A percentile compares a stretch with the other conserved stretches of the same genome.
These are phyloP conservation scores for Drosophila rufa DNA, from an alignment of 1,140 invertebrate genomes.

Conservation along the genomic window DNA sequence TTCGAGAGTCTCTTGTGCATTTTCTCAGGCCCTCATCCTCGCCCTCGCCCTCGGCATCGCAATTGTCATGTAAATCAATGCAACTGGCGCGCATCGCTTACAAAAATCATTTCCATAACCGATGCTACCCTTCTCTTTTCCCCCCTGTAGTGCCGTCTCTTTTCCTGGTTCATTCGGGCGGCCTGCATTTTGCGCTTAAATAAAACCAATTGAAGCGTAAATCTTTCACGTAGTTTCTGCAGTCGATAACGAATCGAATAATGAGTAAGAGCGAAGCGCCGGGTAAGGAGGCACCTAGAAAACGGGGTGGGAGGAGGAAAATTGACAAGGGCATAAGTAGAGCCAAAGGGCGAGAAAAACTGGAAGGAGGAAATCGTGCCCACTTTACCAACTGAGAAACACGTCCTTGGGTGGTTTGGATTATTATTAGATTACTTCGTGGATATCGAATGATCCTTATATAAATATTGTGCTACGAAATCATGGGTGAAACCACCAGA, in stretches of 20 bases:
- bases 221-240: conserved; percentile 67
- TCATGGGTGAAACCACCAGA: neutral
- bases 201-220: conserved; percentile 80
- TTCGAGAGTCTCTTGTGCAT: conserved; percentile 36
- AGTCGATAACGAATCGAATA: conserved; percentile 67
- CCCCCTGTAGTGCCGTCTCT: neutral
- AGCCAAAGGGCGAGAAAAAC: conserved; percentile 25
- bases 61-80: conserved; percentile 81
- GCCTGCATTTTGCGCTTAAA: conserved; percentile 76
- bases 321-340: conserved; percentile 23
- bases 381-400: conserved; percentile 1
- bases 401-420: conserved; percentile 4
- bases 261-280: conserved; percentile 40
- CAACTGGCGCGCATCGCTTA: conserved; percentile 57
- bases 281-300: neutral
- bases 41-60: conserved; percentile 30
- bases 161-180: conserved; percentile 7
- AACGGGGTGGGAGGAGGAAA: neutral
- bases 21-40: conserved; percentile 47
- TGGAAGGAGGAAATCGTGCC: conserved; percentile 7
- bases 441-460: neutral
- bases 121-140: neutral
- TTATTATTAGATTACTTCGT: conserved; percentile 23
- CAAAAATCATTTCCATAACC: conserved; percentile 67
- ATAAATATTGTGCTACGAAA: conserved; percentile 7